These are phyloP conservation scores for Spea bombifrons DNA, from an alignment of 2,113 vertebrate species.

Conservation along the genomic window DNA sequence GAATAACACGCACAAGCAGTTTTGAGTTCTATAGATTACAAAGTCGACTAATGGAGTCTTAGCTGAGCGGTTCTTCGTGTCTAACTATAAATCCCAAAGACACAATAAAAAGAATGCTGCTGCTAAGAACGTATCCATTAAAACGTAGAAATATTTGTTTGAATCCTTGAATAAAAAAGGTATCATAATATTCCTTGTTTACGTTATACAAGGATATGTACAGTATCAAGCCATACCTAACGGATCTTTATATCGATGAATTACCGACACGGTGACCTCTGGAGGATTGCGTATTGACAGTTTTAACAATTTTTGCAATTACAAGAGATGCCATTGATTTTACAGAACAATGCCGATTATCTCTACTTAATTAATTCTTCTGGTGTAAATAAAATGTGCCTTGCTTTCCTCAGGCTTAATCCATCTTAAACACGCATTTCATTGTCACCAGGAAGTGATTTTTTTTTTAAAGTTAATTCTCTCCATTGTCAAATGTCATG, in stretches of 20 bases:
- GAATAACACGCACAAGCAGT: no score
- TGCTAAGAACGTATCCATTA: no score
- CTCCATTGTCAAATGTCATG: neutral
- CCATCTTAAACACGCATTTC: neutral
- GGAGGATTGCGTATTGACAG: slow-evolving; percentile 4
- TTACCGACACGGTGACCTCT: neutral
- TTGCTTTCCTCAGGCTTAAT: neutral
- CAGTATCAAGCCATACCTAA: neutral
- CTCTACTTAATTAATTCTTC: slow-evolving; percentile 23
- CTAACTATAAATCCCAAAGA: no score
- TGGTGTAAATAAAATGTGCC: slow-evolving; percentile 17
- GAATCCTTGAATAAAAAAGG: no score
- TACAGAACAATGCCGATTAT: slow-evolving; percentile 16
- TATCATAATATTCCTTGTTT: no score
- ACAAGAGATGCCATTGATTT: slow-evolving; percentile 25
- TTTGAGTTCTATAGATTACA: no score
- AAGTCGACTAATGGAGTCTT: no score
- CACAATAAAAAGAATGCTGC: no score
- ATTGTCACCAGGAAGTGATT: neutral
- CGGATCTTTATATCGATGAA: neutral
- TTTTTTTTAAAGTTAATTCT: neutral
- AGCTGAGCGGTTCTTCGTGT: no score
- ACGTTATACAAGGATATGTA: no score
- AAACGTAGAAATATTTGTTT: no score
- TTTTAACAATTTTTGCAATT: slow-evolving; percentile 15